phyloP scores from a whole-genome alignment of 2,797 vertebrate genomes.

The Parauchenoglanis punctatus region DNA sequence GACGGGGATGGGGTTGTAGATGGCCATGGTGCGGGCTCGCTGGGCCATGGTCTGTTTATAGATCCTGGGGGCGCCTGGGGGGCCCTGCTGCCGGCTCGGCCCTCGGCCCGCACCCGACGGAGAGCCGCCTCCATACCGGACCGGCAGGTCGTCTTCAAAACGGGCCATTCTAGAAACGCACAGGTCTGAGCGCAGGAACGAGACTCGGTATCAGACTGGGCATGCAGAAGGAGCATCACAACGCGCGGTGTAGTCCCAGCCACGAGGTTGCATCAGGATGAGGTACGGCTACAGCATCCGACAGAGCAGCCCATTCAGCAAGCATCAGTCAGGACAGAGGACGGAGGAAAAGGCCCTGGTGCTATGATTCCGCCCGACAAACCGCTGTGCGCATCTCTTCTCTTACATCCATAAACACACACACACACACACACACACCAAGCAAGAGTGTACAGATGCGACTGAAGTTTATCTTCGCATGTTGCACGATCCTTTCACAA shows the following conservation, averaged over 20 bases:
- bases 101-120: slow-evolving; percentile 80
- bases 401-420: slow-evolving; percentile 20
- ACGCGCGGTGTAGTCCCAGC: slow-evolving; percentile 71
- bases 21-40: slow-evolving; percentile 94
- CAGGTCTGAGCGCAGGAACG: slow-evolving; percentile 75
- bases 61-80: slow-evolving; percentile 81
- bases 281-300: slow-evolving; percentile 58
- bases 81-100: slow-evolving; percentile 76
- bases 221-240: slow-evolving; percentile 82
- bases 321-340: slow-evolving; percentile 48
- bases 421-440: too few species aligned
- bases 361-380: slow-evolving; percentile 45
- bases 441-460: not conserved
- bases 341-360: slow-evolving; percentile 11
- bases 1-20: slow-evolving; percentile 97
- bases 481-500: slow-evolving; percentile 48
- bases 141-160: slow-evolving; percentile 89
- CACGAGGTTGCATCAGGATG: slow-evolving; percentile 60
- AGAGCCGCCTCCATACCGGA: slow-evolving; percentile 86
- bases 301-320: slow-evolving; percentile 52
- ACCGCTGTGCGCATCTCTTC: slow-evolving; percentile 30
- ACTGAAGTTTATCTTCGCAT: slow-evolving; percentile 57
- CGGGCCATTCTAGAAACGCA: slow-evolving; percentile 86
- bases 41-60: slow-evolving; percentile 97
- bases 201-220: slow-evolving; percentile 72